Conservation (phyloP, 2,888 invertebrate genomes). For the Liodrosophila aerea region DNA sequence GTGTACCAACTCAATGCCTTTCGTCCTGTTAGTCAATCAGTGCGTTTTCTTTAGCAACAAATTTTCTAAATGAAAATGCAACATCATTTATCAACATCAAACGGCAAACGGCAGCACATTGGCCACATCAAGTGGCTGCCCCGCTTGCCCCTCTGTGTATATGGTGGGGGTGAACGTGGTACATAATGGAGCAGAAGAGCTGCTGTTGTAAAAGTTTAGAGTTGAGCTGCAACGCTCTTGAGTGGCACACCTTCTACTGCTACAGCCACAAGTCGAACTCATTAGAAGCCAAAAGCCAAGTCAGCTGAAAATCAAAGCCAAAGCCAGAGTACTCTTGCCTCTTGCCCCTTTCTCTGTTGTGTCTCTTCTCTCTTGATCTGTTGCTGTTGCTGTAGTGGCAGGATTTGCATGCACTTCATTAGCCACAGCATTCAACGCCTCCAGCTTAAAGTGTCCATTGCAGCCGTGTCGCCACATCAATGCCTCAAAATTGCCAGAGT, state of each 20-base stretch:
- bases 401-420: conserved; percentile 73
- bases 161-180: too few relatives aligned
- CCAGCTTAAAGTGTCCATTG: conserved; percentile 24
- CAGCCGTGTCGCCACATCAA: conserved; percentile 54
- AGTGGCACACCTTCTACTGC: conserved; percentile 39
- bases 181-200: conserved; percentile 45
- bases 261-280: conserved; percentile 53
- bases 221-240: conserved; percentile 21
- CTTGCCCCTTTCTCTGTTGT: background rate
- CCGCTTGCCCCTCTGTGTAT: too few relatives aligned
- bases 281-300: conserved; percentile 49
- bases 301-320: conserved; percentile 39
- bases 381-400: conserved; percentile 25
- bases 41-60: conserved; percentile 73
- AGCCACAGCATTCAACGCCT: conserved; percentile 57
- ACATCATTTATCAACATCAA: conserved; percentile 77
- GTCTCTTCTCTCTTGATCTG: background rate
- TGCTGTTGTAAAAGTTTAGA: conserved; percentile 35
- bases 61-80: conserved; percentile 76
- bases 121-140: conserved; percentile 58
- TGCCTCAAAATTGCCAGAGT: conserved; percentile 63
- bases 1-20: conserved; percentile 5
- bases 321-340: conserved; percentile 3
- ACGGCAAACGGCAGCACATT: conserved; percentile 64
- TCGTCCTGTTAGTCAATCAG: conserved; percentile 70